Evolutionary conservation across 2,888 invertebrate species (phyloP).

Genomic region (Sarcophaga variegata): DNA sequence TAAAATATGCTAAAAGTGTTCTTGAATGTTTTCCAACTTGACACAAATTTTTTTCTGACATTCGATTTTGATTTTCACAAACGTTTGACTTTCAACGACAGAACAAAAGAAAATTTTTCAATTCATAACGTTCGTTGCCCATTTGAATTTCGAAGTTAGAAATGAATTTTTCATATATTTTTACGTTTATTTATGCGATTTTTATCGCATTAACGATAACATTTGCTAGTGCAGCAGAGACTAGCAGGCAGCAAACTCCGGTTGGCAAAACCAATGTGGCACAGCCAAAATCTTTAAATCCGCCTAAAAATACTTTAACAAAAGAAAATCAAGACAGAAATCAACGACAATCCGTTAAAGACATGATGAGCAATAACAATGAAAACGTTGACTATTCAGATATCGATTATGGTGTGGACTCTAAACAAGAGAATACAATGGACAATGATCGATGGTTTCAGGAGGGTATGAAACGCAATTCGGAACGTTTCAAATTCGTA

Average conservation of each 20-base stretch:
- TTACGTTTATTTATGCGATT: constrained; percentile 22
- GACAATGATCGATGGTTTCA: too few species aligned
- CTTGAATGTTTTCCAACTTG: too few species aligned
- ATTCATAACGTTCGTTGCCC: background rate
- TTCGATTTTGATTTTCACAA: too few species aligned
- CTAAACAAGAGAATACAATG: background rate
- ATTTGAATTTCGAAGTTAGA: too few species aligned
- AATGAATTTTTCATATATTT: constrained; percentile 48
- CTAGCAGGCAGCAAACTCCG: too few species aligned
- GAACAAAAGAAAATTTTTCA: background rate
- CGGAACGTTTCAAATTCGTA: too few species aligned
- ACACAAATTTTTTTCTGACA: too few species aligned
- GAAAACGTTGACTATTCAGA: background rate
- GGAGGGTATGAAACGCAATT: too few species aligned
- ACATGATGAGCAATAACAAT: background rate
- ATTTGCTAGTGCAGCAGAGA: background rate
- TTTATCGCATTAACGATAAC: constrained; percentile 10
- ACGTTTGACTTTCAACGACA: too few species aligned
- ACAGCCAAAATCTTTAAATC: background rate
- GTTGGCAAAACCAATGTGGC: too few species aligned
- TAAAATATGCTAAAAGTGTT: too few species aligned
- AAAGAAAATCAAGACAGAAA: background rate
- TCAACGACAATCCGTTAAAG: background rate
- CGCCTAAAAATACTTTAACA: background rate
- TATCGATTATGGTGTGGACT: background rate